These are phyloP conservation scores for Nasonia vitripennis DNA, from an alignment of 1,140 invertebrate species.

Conservation along the genomic window DNA sequence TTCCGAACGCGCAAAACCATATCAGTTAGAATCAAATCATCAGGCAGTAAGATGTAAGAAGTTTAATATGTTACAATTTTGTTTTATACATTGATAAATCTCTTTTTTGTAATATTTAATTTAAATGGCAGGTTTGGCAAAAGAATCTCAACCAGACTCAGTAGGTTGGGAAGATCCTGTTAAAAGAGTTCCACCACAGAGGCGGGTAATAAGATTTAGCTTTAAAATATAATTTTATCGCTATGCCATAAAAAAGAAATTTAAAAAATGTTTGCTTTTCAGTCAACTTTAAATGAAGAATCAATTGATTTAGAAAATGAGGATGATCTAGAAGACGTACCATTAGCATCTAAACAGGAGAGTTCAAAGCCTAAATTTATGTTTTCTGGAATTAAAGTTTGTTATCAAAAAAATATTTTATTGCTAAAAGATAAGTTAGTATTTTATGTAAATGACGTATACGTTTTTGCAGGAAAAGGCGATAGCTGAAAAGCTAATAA, in stretches of 20 bases:
- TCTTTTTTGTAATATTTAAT: constrained; percentile 5
- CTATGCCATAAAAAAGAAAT: neutral
- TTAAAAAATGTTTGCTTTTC: constrained; percentile 35
- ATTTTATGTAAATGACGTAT: neutral
- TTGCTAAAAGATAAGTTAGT: neutral
- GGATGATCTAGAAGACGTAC: constrained; percentile 23
- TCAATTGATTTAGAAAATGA: constrained; percentile 36
- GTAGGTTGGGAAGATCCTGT: constrained; percentile 76
- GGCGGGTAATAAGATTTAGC: constrained; percentile 49
- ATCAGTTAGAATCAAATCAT: constrained; percentile 54
- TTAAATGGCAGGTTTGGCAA: constrained; percentile 58
- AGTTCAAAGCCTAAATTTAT: constrained; percentile 65
- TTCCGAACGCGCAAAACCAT: constrained; percentile 58
- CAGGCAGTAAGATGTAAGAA: constrained; percentile 28
- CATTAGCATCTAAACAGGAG: neutral
- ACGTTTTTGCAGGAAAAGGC: constrained; percentile 67
- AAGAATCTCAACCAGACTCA: constrained; percentile 74
- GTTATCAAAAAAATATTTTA: constrained; percentile 1
- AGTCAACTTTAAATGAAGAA: constrained; percentile 40
- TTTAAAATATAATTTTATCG: constrained; percentile 11
- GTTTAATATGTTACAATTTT: constrained; percentile 44
- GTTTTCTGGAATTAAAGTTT: constrained; percentile 69
- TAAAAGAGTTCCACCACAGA: constrained; percentile 50
- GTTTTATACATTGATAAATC: constrained; percentile 17
- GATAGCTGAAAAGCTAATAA: constrained; percentile 76